phyloP scores from a whole-genome alignment of 2,888 invertebrate genomes.

The Helobdella robusta region DNA sequence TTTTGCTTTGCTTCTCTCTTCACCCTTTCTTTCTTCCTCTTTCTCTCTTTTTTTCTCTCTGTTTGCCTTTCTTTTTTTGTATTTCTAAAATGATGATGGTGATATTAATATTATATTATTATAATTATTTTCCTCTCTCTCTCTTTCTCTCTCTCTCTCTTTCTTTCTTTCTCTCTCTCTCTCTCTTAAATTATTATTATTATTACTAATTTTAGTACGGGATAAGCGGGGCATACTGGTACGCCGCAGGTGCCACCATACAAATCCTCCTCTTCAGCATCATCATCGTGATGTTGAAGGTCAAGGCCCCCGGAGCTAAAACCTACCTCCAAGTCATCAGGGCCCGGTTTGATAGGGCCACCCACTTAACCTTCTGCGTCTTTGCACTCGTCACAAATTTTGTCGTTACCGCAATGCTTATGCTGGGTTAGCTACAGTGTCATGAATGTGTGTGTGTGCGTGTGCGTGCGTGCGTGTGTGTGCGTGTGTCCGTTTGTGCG shows the following conservation, averaged over 20 bases:
- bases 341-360: constrained; percentile 45
- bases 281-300: constrained; percentile 47
- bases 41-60: too few relatives aligned
- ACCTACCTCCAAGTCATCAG: constrained; percentile 48
- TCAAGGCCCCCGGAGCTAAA: constrained; percentile 49
- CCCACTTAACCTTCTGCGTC: constrained; percentile 45
- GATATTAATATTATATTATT: too few relatives aligned
- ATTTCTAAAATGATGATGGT: too few relatives aligned
- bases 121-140: too few relatives aligned
- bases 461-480: too few relatives aligned
- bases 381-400: constrained; percentile 48
- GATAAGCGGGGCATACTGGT: constrained; percentile 49
- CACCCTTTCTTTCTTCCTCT: too few relatives aligned
- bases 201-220: constrained; percentile 47
- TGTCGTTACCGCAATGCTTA: constrained; percentile 48
- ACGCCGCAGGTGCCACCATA: constrained; percentile 47
- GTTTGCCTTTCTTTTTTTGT: too few relatives aligned
- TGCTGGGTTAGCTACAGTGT: constrained; percentile 41
- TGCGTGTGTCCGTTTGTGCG: too few relatives aligned
- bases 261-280: constrained; percentile 41
- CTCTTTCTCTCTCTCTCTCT: background rate
- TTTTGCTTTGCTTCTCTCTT: too few relatives aligned
- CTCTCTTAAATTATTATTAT: too few relatives aligned
- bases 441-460: background rate
- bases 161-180: background rate